Evolutionary conservation across 2,113 vertebrate species (phyloP).

Genomic region (Ceuthmochares aereus): DNA sequence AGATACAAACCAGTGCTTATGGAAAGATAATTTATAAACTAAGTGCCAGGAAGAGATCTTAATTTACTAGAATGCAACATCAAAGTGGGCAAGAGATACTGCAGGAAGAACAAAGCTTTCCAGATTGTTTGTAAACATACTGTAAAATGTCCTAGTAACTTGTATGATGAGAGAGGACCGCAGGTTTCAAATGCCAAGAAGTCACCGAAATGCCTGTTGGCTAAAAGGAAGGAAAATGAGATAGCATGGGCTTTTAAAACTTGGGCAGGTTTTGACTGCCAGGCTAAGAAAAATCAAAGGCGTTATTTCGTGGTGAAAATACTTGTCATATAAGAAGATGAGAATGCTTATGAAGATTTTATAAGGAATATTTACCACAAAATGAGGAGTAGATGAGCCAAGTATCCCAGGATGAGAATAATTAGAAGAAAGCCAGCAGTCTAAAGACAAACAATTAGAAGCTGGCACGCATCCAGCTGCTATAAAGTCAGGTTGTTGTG

Average conservation of each 20-base stretch:
- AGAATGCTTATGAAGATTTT: constrained; percentile 53
- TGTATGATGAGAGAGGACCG: background rate
- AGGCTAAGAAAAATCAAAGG: constrained; percentile 32
- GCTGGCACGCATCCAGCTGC: constrained; percentile 62
- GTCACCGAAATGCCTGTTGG: background rate
- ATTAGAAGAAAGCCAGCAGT: constrained; percentile 66
- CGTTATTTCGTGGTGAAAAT: constrained; percentile 30
- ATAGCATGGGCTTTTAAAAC: constrained; percentile 23
- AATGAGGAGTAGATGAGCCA: constrained; percentile 57
- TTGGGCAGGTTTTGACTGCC: background rate
- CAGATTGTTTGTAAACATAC: background rate
- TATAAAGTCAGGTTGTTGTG: constrained; percentile 65
- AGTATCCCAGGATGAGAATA: constrained; percentile 70
- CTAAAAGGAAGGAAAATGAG: background rate
- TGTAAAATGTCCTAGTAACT: background rate
- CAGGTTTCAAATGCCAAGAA: background rate
- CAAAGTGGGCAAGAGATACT: background rate
- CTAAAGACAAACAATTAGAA: constrained; percentile 69
- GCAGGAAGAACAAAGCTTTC: background rate
- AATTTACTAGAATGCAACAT: background rate
- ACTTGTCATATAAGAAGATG: background rate
- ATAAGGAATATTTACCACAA: constrained; percentile 42
- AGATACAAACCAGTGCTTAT: background rate
- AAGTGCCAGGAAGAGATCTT: background rate
- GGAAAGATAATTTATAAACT: background rate